phyloP scores from a whole-genome alignment of 92 coral and sea anemone genomes.

The Hydrozoanthus gracilis region DNA sequence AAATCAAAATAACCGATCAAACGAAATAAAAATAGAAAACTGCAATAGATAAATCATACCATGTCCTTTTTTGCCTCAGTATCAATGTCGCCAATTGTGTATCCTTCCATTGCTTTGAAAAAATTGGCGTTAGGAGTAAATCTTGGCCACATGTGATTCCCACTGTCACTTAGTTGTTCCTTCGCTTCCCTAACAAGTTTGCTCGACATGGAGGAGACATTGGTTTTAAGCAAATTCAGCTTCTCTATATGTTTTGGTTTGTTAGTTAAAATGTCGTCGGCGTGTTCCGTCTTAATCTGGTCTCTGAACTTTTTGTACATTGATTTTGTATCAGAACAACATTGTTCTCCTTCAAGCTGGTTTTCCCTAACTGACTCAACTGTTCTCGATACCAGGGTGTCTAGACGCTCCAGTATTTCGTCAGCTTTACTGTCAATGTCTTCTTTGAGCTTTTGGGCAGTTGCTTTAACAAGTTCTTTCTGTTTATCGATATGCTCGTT shows the following conservation, averaged over 20 bases:
- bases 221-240: neutral
- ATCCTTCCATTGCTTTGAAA: neutral
- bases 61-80: neutral
- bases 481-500: neutral
- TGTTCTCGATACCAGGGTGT: neutral
- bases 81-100: neutral
- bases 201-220: neutral
- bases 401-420: neutral
- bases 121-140: neutral
- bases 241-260: neutral
- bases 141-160: neutral
- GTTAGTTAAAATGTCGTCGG: neutral
- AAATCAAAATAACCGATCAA: too few relatives aligned
- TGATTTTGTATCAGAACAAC: neutral
- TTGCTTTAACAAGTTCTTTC: neutral
- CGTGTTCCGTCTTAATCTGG: neutral
- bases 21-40: too few relatives aligned
- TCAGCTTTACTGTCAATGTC: neutral
- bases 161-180: neutral
- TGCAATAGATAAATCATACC: neutral
- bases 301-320: neutral
- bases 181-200: neutral
- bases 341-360: neutral
- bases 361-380: neutral
- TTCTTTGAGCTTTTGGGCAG: neutral